A percentile compares a stretch with the other conserved stretches of the same genome.
phyloP scores from a whole-genome alignment of 2,888 invertebrate species.

The Orthosia gothica region DNA sequence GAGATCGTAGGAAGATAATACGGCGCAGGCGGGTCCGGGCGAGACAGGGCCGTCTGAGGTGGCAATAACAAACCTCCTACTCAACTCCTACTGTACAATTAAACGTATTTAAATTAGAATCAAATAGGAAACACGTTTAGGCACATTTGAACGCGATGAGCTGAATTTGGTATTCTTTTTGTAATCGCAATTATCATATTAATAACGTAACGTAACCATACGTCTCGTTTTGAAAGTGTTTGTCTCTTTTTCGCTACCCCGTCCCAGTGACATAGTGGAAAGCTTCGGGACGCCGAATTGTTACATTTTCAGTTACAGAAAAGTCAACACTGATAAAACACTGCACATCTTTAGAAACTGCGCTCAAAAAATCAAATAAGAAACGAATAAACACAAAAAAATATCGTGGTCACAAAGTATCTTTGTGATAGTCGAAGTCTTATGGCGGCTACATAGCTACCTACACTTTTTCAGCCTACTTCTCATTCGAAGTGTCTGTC shows the following conservation, averaged over 20 bases:
- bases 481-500: too few species aligned
- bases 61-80: conserved; percentile 87
- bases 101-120: conserved; percentile 35
- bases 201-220: background rate
- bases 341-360: too few species aligned
- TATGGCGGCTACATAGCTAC: too few species aligned
- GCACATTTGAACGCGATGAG: conserved; percentile 11
- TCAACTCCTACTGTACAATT: conserved; percentile 63
- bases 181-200: conserved; percentile 1
- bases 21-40: conserved; percentile 84
- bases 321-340: too few species aligned
- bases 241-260: background rate
- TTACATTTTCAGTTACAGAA: background rate
- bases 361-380: too few species aligned
- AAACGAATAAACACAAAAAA: too few species aligned
- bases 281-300: background rate
- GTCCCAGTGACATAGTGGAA: background rate
- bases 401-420: too few species aligned
- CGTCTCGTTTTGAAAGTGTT: background rate
- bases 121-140: conserved; percentile 20
- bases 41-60: conserved; percentile 82
- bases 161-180: conserved; percentile 5
- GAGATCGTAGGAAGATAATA: conserved; percentile 89
- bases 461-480: too few species aligned
- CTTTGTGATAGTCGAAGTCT: too few species aligned